Conservation (phyloP, 1,140 invertebrate species). For the Drosophila sturtevanti region DNA sequence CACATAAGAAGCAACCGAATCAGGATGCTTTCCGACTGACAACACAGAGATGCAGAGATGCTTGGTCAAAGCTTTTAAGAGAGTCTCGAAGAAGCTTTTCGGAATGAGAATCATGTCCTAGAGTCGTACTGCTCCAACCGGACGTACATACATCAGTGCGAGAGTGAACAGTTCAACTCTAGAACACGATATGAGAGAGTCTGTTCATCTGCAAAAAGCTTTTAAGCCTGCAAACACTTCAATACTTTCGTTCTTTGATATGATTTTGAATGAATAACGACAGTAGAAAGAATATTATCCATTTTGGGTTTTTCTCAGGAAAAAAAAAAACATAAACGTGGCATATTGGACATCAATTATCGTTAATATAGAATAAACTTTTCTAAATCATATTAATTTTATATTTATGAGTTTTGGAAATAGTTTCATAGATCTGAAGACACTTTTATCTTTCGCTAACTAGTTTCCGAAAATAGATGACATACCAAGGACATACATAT, state of each 20-base stretch:
- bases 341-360: neutral
- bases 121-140: constrained; percentile 35
- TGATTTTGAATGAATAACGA: constrained; percentile 23
- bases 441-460: neutral
- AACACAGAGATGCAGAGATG: constrained; percentile 28
- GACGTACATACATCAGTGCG: neutral
- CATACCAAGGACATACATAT: too few species aligned
- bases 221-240: constrained; percentile 1
- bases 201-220: constrained; percentile 34
- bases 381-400: neutral
- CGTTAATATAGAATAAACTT: neutral
- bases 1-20: constrained; percentile 18
- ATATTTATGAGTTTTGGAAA: neutral
- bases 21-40: constrained; percentile 27
- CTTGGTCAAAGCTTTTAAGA: constrained; percentile 41
- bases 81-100: constrained; percentile 26
- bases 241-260: neutral
- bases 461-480: neutral
- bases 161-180: constrained; percentile 22
- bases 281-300: constrained; percentile 6
- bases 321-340: neutral
- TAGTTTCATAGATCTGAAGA: neutral
- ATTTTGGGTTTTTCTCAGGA: too few species aligned
- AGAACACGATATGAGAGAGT: constrained; percentile 4
- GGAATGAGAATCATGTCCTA: neutral